These are phyloP conservation scores for Clupea harengus DNA, from an alignment of 2,113 vertebrate species.

Conservation along the genomic window DNA sequence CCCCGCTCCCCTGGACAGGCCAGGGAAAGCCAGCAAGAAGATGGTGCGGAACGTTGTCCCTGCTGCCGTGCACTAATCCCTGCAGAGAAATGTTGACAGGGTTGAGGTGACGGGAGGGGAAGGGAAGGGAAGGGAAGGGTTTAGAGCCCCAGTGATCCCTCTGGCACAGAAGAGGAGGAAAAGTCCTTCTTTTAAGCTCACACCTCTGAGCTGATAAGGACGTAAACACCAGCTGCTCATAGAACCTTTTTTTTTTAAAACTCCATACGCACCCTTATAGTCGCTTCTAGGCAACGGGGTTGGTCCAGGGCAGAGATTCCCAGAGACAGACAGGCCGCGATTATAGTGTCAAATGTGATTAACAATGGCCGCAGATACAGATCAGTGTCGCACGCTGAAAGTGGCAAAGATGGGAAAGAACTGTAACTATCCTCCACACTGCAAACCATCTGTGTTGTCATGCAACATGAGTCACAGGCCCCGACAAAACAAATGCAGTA, in stretches of 20 bases:
- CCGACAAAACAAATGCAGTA: background rate
- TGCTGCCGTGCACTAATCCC: background rate
- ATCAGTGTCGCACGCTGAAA: background rate
- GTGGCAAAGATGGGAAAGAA: constrained; percentile 1
- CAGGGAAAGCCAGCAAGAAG: constrained; percentile 52
- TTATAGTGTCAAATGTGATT: background rate
- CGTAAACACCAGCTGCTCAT: constrained; percentile 1
- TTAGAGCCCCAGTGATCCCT: background rate
- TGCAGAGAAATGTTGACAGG: background rate
- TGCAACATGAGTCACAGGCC: background rate
- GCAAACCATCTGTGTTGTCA: background rate
- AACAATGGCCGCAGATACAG: background rate
- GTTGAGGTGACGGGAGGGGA: background rate
- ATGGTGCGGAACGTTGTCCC: constrained; percentile 44
- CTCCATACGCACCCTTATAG: background rate
- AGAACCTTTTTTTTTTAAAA: background rate
- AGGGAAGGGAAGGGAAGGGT: background rate
- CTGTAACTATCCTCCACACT: background rate
- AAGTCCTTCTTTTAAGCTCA: background rate
- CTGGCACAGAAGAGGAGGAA: background rate
- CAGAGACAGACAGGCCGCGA: background rate
- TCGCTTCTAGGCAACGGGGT: background rate
- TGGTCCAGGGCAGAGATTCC: background rate
- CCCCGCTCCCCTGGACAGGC: constrained; percentile 18
- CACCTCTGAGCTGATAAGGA: background rate